These are phyloP conservation scores for Lycaena phlaeas DNA, from an alignment of 2,888 invertebrate species.

Conservation along the genomic window DNA sequence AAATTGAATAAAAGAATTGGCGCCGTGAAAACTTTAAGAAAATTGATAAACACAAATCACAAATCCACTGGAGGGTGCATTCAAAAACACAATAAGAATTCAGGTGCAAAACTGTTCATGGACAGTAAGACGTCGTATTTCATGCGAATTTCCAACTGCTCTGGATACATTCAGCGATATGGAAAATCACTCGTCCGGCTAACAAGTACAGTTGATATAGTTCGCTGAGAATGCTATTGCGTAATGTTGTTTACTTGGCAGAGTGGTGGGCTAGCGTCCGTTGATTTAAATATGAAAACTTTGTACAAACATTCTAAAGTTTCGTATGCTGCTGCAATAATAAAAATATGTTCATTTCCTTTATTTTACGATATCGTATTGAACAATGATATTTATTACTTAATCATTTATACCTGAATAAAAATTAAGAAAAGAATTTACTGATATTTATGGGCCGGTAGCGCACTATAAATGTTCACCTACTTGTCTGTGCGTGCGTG, in stretches of 20 bases:
- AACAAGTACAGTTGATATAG: slow-evolving; percentile 9
- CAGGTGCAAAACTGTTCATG: slow-evolving; percentile 1
- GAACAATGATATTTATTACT: too few relatives aligned
- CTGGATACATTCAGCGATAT: slow-evolving; percentile 16
- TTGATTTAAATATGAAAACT: slow-evolving; percentile 6
- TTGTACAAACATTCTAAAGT: background rate
- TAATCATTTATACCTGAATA: too few relatives aligned
- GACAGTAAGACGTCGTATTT: background rate
- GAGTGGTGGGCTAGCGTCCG: slow-evolving; percentile 3
- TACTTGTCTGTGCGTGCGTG: too few relatives aligned
- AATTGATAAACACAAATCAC: background rate
- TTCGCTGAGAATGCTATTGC: slow-evolving; percentile 2
- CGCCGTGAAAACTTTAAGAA: background rate
- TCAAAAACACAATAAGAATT: background rate
- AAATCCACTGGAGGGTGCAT: background rate
- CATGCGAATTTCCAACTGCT: slow-evolving; percentile 11
- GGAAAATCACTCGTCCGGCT: slow-evolving; percentile 17
- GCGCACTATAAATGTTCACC: too few relatives aligned
- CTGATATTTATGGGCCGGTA: too few relatives aligned
- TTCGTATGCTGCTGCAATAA: background rate
- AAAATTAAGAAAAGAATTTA: too few relatives aligned
- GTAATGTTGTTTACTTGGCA: slow-evolving; percentile 7
- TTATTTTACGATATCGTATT: too few relatives aligned
- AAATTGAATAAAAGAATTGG: too few relatives aligned
- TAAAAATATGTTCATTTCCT: too few relatives aligned